Evolutionary conservation across 1,140 invertebrate genomes (phyloP), one percentile per base, ranked within the genome.

Genomic region (Dendroctonus valens): DNA sequence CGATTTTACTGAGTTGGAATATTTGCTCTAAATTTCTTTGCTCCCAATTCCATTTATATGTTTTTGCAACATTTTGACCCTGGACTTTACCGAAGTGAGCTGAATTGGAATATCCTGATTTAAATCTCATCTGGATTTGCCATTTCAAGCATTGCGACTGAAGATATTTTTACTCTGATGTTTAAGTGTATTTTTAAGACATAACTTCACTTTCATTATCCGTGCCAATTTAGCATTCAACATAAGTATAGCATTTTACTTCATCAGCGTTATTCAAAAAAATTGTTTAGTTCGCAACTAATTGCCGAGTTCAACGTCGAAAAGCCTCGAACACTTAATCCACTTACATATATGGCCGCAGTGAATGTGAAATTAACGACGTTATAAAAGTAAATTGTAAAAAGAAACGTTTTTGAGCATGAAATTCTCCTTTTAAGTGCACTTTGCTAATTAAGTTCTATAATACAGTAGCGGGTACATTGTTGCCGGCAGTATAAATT

Each of bases 301-400:
- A 46, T 11, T 46, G 44, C 12, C 9, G 9, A 46, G 9, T 46
- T 46, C 12, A 11, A 46, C 9, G 12, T 12, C 9, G 9, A 46
- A 11, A 11, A 14, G 44, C 44, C 44, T 11, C 44, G 12, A 46
- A 46, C 44, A 11, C 12, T 46, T 46, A 46, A 46, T 46, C 44
- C 12, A 9, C 12, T 46, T 46, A 46, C 44, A 11, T 46, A 46
- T 12, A 46, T 46, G 44, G 9, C 12, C 44, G 9, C 44, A 14
- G 44, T 9, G 12, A 46, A 1, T 46, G 44, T 9, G 44, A 46
- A 46, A 46, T 4, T 46, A 46, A 46, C 44, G 44, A 14, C 4
- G 44, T 46, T 12, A 14, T 46, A 46, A 46, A 46, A 46, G 9
- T 46, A 46, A 46, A 46, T 46, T 46, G 44, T 12, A 46, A 46